Evolutionary conservation across 2,888 invertebrate genomes (phyloP), one percentile per base, ranked within the genome.

Genomic region (Epiblema foenella): DNA sequence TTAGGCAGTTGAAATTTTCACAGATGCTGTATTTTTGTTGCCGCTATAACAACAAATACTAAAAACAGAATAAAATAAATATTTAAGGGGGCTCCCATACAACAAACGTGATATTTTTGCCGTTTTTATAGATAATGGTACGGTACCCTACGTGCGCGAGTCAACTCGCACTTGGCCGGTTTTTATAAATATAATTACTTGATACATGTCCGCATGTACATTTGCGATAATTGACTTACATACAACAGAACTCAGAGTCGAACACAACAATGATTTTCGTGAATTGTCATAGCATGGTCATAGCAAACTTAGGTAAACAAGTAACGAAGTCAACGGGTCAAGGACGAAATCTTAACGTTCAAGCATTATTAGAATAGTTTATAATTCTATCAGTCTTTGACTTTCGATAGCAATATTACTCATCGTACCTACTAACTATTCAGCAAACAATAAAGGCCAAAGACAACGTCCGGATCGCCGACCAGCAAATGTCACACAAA

Each of bases 391-490:
- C n/a, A n/a, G n/a, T n/a, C n/a, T 52, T 64, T 29, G 8, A 67
- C 15, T 67, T 37, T 18, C 37, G 37, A 51, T 58, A 20, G 29
- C 33, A 33, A 29, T 58, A 18, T 33, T 57, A 46, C 49, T 39
- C 17, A 54, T 42, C 37, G 15, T 37, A 60, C 60, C 33, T 52
- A n/a, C n/a, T n/a, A n/a, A n/a, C n/a, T n/a, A 24, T 24, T 24
- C 24, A 20, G 51, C 63, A 64, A 64, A 64, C 63, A 56, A 69
- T 63, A n/a, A 69, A 29, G 17, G 20, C 37, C 33, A 20, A 57
- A 63, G 17, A 69, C 52, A 46, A 54, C 60, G 24, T 54, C 18
- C 54, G 42, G 54, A 29, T 29, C 7, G 39, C 20, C 20, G 39
- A 15, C 63, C 18, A 7, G 51, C 51, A 52, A 46, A 46, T 17